Evolutionary conservation across 2,888 invertebrate species (phyloP), one percentile per base, ranked within the genome.

Genomic region (Gnatocerus cornutus): DNA sequence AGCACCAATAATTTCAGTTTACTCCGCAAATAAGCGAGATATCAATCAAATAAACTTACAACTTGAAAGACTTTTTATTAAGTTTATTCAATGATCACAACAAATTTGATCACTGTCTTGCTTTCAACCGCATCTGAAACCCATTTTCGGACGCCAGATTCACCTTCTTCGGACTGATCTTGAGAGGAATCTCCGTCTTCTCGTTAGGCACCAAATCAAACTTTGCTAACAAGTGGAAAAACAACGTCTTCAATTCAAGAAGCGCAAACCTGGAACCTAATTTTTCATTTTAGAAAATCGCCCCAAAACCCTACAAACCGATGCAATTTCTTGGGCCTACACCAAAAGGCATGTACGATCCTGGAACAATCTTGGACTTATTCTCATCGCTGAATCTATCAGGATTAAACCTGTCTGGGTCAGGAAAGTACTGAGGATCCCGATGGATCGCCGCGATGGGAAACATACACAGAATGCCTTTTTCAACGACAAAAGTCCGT

Each of bases 371-470:
- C 7, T 86, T 83, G 13, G 82, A 82, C 76, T 86, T 88, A 72
- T 86, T 87, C 9, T 88, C 88, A 0, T 85, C 84, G 73, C 85
- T 84, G 76, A 89, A 89, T 62, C 89, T 82, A 69, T 88, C 88
- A 0, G 88, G 87, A 30, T 83, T 83, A 74, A 88, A 88, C 30
- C 83, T 81, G 0, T 86, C 78, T 0, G 89, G 89, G 13, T 89
- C 85, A 0, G 88, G 87, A 72, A 87, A 90, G 69, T 85, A 83
- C 6, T 87, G 82, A 0, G 87, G 85, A 75, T 89, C 89, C 80
- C 86, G 86, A 63, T 89, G 89, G 3, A 89, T 79, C 0, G 86
- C 88, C 62, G 84, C 83, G 1, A 87, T 76, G 0, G 88, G 86
- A 59, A 88, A 82, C 3, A n/a, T n/a, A n/a, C n/a, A n/a, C 83